These are phyloP conservation scores for Manis javanica DNA, from an alignment of 2,797 vertebrate species.

Conservation along the genomic window DNA sequence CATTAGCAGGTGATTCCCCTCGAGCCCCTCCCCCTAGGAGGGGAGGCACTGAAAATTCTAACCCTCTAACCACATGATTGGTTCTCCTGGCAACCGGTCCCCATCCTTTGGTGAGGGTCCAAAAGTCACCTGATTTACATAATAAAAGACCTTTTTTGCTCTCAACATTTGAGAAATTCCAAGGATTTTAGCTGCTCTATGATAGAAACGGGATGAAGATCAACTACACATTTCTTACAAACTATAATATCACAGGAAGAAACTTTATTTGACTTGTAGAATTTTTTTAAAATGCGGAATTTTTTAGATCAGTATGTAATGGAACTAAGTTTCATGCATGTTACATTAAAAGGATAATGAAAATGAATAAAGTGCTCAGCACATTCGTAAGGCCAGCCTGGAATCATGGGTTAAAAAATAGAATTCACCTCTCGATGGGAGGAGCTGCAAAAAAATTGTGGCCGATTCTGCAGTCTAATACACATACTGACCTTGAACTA, in stretches of 20 bases:
- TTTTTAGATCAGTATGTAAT: neutral
- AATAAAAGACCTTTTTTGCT: neutral
- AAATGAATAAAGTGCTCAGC: neutral
- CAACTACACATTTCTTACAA: neutral
- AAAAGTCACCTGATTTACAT: neutral
- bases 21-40: neutral
- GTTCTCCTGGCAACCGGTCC: neutral
- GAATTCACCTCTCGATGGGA: neutral
- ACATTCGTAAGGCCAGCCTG: no score
- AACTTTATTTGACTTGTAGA: neutral
- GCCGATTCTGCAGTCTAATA: neutral
- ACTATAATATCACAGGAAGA: neutral
- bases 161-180: neutral
- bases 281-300: neutral
- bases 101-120: neutral
- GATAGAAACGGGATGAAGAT: neutral
- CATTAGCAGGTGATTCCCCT: neutral
- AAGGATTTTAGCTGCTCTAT: neutral
- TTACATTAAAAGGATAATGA: neutral
- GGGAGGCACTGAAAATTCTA: neutral
- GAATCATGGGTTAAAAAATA: neutral
- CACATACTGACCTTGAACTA: neutral
- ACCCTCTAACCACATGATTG: neutral
- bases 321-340: neutral
- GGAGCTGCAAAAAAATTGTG: neutral